Evolutionary conservation across 2,888 invertebrate species (phyloP).

Genomic region (Clepsis dumicolana): DNA sequence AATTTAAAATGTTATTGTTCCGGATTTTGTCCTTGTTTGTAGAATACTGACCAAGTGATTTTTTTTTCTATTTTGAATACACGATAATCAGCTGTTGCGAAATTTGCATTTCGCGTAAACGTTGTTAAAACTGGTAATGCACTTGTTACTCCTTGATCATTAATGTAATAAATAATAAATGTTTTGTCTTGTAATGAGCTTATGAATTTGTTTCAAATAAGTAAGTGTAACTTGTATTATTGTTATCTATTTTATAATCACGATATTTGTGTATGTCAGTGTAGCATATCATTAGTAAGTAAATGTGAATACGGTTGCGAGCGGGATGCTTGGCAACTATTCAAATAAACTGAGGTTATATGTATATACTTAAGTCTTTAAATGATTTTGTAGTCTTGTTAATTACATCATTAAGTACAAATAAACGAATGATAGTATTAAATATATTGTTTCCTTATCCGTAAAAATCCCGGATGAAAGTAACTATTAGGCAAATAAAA

Average conservation of each 20-base stretch:
- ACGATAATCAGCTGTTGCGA: not conserved
- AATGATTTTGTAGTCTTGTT: slow-evolving; percentile 11
- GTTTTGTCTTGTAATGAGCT: not conserved
- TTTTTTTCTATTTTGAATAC: slow-evolving; percentile 14
- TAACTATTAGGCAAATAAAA: slow-evolving; percentile 4
- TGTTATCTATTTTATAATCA: slow-evolving; percentile 27
- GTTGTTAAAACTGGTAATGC: not conserved
- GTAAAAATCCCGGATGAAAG: not conserved
- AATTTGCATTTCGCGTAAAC: not conserved
- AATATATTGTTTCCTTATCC: not conserved
- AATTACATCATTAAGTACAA: slow-evolving; percentile 35
- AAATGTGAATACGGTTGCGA: not conserved
- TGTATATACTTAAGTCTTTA: slow-evolving; percentile 39
- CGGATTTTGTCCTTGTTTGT: not conserved
- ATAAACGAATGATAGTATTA: slow-evolving; percentile 35
- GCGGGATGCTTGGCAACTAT: not conserved
- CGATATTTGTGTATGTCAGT: not conserved
- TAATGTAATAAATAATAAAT: not conserved
- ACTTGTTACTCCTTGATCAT: too few species aligned
- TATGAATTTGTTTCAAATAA: slow-evolving; percentile 10
- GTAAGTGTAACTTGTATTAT: slow-evolving; percentile 16
- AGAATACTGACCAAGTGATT: not conserved
- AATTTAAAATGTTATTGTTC: not conserved
- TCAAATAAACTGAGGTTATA: slow-evolving; percentile 9
- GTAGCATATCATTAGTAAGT: slow-evolving; percentile 4